Base-by-base conservation (phyloP, 1,140 invertebrate species). In the Drosophila nasuta region DNA sequence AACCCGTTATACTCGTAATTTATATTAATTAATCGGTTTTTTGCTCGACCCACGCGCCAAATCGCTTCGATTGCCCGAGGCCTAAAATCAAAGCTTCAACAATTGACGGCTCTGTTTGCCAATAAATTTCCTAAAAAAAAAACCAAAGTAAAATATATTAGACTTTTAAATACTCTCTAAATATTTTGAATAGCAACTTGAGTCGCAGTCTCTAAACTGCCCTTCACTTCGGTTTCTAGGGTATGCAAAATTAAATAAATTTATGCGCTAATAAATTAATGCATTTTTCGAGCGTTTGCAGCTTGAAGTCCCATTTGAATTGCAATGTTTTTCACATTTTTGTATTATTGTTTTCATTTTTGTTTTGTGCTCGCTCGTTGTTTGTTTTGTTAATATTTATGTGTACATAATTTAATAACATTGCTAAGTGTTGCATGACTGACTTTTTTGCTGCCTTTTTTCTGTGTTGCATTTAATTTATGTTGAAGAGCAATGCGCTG, bases 11-110 rank as follows among this genome's bases (percentile, higher is more conserved):
- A 57, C 65, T 69, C 51, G 66, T 75, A 87, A 87, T 87, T 87
- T 83, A 83, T 88, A 89, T 80, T 88, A 88, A 87, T 87, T 87
- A 87, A 87, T 88, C 73, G 80, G 57, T 70, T 82, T 80, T 83
- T 80, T 67, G 63, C 63, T 45, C 8, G n/a, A n/a, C 28, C 28
- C 28, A 33, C 38, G 28, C 17, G 49, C 59, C 17, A 54, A 70
- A 63, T 48, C 49, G 49, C 59, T 11, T 35, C 10, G 41, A 62
- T 57, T 59, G 33, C 54, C 13, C 17, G 15, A 30, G 38, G 38
- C 54, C 68, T 58, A 72, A 72, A 66, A 74, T 74, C 65, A 74
- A 74, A 49, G 76, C 82, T 49, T 58, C 68, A 54, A 52, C 46
- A 78, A 86, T 78, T 71, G 82, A 41, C 48, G 33, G 66, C 64